Percentiles rank a stretch among this genome's conserved stretches.
phyloP scores from a whole-genome alignment of 2,113 vertebrate genomes.

The Ictalurus punctatus region DNA sequence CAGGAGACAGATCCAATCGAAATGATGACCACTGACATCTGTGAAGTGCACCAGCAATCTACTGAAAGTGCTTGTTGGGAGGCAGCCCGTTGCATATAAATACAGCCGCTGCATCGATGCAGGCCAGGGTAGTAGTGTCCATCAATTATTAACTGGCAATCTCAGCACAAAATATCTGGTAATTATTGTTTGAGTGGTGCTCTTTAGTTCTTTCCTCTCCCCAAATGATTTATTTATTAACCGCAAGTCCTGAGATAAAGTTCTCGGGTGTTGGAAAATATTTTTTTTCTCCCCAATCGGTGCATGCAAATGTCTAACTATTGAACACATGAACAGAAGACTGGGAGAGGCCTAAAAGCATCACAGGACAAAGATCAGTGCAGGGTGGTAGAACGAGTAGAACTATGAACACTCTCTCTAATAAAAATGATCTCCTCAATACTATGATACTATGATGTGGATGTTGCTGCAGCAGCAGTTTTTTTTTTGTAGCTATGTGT shows the following conservation, averaged over 20 bases:
- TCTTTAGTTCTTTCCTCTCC: constrained; percentile 61
- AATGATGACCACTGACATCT: constrained; percentile 25
- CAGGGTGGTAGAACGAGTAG: not conserved
- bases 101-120: constrained; percentile 41
- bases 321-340: not conserved
- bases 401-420: not conserved
- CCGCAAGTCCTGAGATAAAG: constrained; percentile 43
- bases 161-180: constrained; percentile 72
- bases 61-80: constrained; percentile 47
- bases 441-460: not conserved
- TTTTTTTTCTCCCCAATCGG: constrained; percentile 8
- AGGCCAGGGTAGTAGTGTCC: constrained; percentile 57
- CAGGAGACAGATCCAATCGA: constrained; percentile 33
- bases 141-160: constrained; percentile 77
- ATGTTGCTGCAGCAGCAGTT: not conserved
- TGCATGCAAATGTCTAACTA: constrained; percentile 23
- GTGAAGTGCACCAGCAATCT: constrained; percentile 47
- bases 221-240: constrained; percentile 73
- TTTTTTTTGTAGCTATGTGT: not conserved
- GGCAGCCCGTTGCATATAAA: constrained; percentile 38
- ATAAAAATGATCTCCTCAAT: not conserved
- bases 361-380: constrained; percentile 17
- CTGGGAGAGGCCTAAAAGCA: not conserved
- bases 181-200: constrained; percentile 82
- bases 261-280: constrained; percentile 45